These are phyloP conservation scores for Engraulis encrasicolus DNA, from an alignment of 2,113 vertebrate species.

Conservation along the genomic window DNA sequence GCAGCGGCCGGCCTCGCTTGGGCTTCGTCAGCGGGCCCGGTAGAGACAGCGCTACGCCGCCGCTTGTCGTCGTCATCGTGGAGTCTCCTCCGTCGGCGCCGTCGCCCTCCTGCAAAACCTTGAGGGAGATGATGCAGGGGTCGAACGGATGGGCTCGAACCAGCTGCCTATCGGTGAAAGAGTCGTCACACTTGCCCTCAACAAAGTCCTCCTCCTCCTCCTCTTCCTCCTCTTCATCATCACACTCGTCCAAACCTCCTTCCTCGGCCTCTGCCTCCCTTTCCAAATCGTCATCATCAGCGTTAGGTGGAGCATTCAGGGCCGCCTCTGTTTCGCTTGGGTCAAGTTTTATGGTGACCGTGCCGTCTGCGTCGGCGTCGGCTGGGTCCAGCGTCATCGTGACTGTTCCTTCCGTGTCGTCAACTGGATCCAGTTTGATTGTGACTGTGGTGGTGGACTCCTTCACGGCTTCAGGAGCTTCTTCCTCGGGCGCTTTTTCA, in stretches of 20 bases:
- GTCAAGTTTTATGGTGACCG: background rate
- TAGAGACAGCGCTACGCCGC: conserved; percentile 51
- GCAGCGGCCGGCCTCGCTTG: conserved; percentile 65
- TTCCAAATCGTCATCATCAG: background rate
- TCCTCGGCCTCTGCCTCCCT: conserved; percentile 17
- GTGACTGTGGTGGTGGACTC: background rate
- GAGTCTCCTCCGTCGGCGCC: conserved; percentile 58
- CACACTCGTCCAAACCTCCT: conserved; percentile 51
- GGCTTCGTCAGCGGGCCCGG: conserved; percentile 33
- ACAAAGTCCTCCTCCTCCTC: conserved; percentile 62
- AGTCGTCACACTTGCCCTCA: conserved; percentile 42
- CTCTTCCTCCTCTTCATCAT: conserved; percentile 68
- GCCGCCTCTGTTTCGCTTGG: background rate
- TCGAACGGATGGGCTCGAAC: conserved; percentile 78
- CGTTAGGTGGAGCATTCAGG: background rate
- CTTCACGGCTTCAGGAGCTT: background rate
- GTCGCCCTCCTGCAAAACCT: conserved; percentile 76
- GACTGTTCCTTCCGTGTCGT: background rate
- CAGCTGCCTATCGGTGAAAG: conserved; percentile 57
- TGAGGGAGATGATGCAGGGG: conserved; percentile 87
- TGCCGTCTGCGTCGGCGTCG: no score
- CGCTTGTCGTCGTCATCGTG: no score
- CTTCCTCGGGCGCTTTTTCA: background rate
- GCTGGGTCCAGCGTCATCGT: no score
- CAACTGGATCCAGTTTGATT: conserved; percentile 3